Evolutionary conservation across 2,113 vertebrate species (phyloP).

Genomic region (Machaerirhynchus nigripectus): DNA sequence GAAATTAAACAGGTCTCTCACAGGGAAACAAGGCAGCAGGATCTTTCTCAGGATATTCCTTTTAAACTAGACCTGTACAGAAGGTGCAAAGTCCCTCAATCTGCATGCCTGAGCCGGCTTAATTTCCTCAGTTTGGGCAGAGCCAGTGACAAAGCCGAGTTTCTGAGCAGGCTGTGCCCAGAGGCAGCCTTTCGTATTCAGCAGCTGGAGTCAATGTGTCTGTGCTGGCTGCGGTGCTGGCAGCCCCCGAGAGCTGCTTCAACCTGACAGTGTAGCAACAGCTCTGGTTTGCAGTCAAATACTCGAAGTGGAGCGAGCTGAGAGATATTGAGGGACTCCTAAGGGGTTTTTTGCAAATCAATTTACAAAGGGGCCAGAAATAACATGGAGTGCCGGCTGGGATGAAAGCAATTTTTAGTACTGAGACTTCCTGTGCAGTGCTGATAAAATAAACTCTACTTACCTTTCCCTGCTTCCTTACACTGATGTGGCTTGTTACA

Average conservation of each 20-base stretch:
- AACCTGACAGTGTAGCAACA: background rate
- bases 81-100: background rate
- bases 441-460: constrained; percentile 57
- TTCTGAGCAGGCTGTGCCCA: background rate
- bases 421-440: constrained; percentile 18
- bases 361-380: constrained; percentile 28
- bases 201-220: background rate
- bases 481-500: background rate
- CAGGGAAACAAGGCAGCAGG: background rate
- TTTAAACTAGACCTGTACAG: background rate
- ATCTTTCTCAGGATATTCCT: background rate
- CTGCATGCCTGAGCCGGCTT: background rate
- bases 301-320: background rate
- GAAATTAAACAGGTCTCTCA: background rate
- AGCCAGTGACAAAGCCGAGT: background rate
- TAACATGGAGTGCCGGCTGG: constrained; percentile 6
- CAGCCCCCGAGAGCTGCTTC: background rate
- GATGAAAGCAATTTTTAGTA: constrained; percentile 18
- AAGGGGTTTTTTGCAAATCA: background rate
- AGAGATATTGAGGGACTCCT: background rate
- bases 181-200: background rate
- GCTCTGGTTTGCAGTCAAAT: background rate
- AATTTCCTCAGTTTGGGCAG: background rate
- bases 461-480: background rate
- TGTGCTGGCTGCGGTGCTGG: background rate